phyloP scores from a whole-genome alignment of 2,797 vertebrate genomes.

The Sternotherus odoratus region DNA sequence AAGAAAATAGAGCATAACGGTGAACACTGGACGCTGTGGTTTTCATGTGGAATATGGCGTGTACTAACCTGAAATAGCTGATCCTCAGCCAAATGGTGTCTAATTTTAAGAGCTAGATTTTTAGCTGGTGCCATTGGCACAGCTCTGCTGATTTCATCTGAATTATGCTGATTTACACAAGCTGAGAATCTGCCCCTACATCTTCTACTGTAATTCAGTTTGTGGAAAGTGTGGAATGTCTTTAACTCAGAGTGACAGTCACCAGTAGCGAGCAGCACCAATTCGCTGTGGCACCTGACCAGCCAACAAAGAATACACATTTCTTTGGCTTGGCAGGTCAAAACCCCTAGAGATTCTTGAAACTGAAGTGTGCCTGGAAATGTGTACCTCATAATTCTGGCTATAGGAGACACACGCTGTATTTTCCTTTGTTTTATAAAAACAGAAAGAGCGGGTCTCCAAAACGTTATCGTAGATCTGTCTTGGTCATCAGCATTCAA shows the following conservation, averaged over 20 bases:
- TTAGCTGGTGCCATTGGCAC: constrained; percentile 62
- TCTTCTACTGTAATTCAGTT: constrained; percentile 48
- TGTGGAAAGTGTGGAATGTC: not conserved
- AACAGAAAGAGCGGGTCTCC: not conserved
- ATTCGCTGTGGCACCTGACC: not conserved
- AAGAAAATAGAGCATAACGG: not conserved
- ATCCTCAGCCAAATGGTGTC: not conserved
- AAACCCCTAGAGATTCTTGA: not conserved
- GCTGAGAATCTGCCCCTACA: constrained; percentile 22
- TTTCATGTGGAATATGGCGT: constrained; percentile 52
- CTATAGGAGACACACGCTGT: fast-evolving
- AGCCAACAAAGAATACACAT: not conserved
- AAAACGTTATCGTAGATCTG: not conserved
- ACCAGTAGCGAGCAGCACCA: constrained; percentile 12
- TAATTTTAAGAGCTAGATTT: constrained; percentile 38
- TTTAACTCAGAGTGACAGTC: constrained; percentile 46
- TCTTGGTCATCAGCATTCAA: not conserved
- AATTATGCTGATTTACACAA: not conserved
- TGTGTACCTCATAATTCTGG: not conserved
- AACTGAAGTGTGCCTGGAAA: not conserved
- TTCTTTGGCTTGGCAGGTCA: constrained; percentile 4
- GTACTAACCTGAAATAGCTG: constrained; percentile 34
- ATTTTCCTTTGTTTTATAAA: constrained; percentile 7
- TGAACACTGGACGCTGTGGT: constrained; percentile 28
- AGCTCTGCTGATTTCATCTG: constrained; percentile 50